Percentiles rank a stretch among this genome's conserved stretches.
Evolutionary conservation across 2,113 vertebrate genomes (phyloP).

Genomic region (Melanotaenia duboulayi): DNA sequence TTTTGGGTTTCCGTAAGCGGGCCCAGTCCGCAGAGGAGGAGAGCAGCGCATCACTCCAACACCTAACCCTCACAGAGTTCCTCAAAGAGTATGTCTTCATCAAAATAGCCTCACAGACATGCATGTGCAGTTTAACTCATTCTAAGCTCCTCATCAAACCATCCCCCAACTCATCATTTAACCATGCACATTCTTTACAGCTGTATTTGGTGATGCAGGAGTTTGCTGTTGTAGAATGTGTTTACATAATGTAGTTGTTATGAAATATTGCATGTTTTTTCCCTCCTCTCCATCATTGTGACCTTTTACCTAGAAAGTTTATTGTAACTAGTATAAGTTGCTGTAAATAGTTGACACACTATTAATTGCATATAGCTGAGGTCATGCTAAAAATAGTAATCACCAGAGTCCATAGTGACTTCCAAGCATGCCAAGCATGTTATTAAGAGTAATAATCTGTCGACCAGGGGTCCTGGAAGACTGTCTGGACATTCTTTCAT

Average conservation of each 20-base stretch:
- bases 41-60: conserved; percentile 79
- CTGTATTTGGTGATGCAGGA: conserved; percentile 18
- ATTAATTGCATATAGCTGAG: conserved; percentile 70
- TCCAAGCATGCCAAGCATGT: conserved; percentile 80
- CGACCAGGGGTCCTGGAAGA: conserved; percentile 65
- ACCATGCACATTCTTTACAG: conserved; percentile 37
- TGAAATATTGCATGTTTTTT: conserved; percentile 58
- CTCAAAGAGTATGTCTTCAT: conserved; percentile 84
- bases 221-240: conserved; percentile 3
- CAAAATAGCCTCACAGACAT: conserved; percentile 53
- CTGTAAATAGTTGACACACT: conserved; percentile 60
- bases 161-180: conserved; percentile 51
- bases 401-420: conserved; percentile 62
- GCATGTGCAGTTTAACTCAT: conserved; percentile 69
- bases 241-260: conserved; percentile 22
- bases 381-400: conserved; percentile 72
- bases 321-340: conserved; percentile 21
- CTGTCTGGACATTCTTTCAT: conserved; percentile 70
- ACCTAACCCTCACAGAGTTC: conserved; percentile 85
- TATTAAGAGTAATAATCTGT: conserved; percentile 70
- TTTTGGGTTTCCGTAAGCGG: conserved; percentile 85
- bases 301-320: conserved; percentile 40
- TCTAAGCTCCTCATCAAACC: conserved; percentile 43
- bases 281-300: conserved; percentile 27
- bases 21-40: conserved; percentile 84